These are phyloP conservation scores for Melieria crassipennis DNA, from an alignment of 2,888 invertebrate genomes.

Conservation along the genomic window DNA sequence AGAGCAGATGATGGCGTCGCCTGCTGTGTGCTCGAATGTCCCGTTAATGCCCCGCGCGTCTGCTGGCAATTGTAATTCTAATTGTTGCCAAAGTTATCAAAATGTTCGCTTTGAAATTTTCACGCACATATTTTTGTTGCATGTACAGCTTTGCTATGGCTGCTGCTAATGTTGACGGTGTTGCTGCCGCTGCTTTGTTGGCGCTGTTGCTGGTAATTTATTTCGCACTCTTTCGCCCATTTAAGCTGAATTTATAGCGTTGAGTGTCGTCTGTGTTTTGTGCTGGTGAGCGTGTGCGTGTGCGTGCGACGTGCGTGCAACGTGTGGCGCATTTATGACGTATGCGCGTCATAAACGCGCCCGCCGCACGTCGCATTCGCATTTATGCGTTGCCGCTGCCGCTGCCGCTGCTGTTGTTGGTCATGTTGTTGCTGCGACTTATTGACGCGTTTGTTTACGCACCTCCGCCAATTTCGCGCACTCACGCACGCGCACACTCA, in stretches of 20 bases:
- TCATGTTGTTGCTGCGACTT: constrained; percentile 4
- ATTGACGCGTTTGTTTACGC: constrained; percentile 7
- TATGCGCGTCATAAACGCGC: constrained; percentile 9
- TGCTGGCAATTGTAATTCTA: background rate
- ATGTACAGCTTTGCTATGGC: too few species aligned
- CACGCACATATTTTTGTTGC: too few species aligned
- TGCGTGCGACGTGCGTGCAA: constrained; percentile 2
- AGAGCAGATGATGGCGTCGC: too few species aligned
- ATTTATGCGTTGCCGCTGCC: background rate
- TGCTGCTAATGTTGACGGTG: too few species aligned
- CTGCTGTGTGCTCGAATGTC: too few species aligned
- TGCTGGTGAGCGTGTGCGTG: background rate
- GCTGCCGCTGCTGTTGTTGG: background rate
- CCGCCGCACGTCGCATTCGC: background rate
- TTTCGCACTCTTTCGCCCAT: constrained; percentile 18
- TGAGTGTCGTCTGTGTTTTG: background rate
- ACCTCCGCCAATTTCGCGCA: too few species aligned
- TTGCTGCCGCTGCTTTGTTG: background rate
- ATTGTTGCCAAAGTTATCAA: constrained; percentile 16
- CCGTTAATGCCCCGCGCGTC: too few species aligned
- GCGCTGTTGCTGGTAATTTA: constrained; percentile 10
- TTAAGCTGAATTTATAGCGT: constrained; percentile 29
- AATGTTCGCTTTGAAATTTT: background rate
- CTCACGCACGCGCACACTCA: background rate
- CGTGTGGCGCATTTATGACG: constrained; percentile 18